Conservation (phyloP, 2,797 vertebrate species). For the Sebastiscus albofasciatus region DNA sequence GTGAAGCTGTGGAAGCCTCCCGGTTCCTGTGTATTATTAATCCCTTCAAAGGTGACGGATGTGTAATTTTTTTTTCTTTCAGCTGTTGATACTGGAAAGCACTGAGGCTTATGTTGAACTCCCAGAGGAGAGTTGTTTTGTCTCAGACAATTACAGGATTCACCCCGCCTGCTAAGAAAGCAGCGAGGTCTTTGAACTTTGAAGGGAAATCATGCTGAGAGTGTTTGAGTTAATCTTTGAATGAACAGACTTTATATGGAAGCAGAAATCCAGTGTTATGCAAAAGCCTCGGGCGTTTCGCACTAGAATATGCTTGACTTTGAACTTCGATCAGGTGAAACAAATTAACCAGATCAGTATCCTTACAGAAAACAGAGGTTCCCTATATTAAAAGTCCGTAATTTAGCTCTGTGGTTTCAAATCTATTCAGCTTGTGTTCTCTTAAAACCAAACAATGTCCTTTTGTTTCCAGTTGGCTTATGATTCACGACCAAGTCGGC, state of each 20-base stretch:
- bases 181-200: constrained; percentile 34
- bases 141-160: constrained; percentile 62
- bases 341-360: background rate
- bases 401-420: background rate
- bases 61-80: constrained; percentile 1
- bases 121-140: constrained; percentile 27
- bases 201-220: constrained; percentile 17
- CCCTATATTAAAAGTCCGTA: background rate
- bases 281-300: background rate
- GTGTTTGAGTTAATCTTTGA: constrained; percentile 36
- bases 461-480: background rate
- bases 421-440: background rate
- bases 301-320: background rate
- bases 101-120: background rate
- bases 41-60: constrained; percentile 15
- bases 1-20: background rate
- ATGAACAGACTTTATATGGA: constrained; percentile 7
- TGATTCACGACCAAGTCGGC: background rate
- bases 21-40: constrained; percentile 20
- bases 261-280: background rate
- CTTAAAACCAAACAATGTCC: background rate
- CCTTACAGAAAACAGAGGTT: background rate
- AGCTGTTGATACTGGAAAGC: constrained; percentile 24
- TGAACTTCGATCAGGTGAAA: background rate
- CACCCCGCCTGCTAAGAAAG: constrained; percentile 36